phyloP scores from a whole-genome alignment of 2,797 vertebrate species.

The Tapera naevia region DNA sequence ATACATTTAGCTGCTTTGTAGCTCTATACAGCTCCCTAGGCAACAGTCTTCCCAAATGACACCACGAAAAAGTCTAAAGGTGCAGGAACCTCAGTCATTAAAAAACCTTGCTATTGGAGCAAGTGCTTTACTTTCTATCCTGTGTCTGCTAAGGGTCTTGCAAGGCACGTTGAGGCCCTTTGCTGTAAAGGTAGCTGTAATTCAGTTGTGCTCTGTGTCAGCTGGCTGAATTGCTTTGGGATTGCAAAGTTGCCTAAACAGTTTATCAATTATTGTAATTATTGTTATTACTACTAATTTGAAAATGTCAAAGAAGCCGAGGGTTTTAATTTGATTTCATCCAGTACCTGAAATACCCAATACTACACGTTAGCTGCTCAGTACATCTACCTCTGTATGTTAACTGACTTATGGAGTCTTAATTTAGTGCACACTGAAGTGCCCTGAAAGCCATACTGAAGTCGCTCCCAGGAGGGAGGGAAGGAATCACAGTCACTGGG shows the following conservation, averaged over 20 bases:
- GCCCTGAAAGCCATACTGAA: background rate
- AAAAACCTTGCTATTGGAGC: background rate
- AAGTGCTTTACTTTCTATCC: background rate
- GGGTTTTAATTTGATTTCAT: background rate
- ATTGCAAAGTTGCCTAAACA: background rate
- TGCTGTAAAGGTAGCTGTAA: background rate
- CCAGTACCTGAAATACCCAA: background rate
- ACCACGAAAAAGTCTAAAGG: slow-evolving; percentile 27
- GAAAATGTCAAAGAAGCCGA: background rate
- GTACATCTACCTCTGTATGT: background rate
- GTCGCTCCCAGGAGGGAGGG: background rate
- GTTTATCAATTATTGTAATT: background rate
- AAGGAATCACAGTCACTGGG: background rate
- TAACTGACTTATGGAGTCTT: background rate
- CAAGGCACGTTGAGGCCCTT: background rate
- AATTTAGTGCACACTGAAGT: background rate
- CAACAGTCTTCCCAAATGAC: slow-evolving; percentile 53
- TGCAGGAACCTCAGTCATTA: background rate
- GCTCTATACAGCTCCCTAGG: slow-evolving; percentile 41
- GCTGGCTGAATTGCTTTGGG: background rate
- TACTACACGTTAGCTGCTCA: background rate
- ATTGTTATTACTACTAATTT: background rate
- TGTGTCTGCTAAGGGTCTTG: background rate
- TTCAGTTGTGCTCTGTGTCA: background rate
- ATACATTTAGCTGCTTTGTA: background rate